Evolutionary conservation across 2,113 vertebrate species (phyloP).

Genomic region (Steatornis caripensis): DNA sequence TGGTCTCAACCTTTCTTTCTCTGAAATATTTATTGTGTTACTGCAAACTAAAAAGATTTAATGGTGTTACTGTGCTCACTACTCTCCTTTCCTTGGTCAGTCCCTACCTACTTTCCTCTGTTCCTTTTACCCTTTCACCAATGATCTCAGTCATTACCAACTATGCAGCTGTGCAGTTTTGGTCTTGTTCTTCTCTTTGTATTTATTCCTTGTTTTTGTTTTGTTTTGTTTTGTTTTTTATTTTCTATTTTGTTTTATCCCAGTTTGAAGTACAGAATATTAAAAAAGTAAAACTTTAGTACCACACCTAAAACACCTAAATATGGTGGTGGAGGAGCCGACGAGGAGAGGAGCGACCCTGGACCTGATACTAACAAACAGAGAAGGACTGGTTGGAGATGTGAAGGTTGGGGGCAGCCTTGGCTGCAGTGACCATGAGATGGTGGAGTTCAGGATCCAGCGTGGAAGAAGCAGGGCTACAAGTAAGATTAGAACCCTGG

Average conservation of each 20-base stretch:
- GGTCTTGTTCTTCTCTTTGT: background rate
- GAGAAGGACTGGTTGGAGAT: too few relatives aligned
- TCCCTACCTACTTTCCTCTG: background rate
- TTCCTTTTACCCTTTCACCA: background rate
- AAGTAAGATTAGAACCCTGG: too few relatives aligned
- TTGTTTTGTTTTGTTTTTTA: background rate
- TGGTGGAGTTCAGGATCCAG: too few relatives aligned
- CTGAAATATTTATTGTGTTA: background rate
- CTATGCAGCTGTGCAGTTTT: background rate
- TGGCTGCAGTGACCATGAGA: too few relatives aligned
- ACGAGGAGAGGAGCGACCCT: too few relatives aligned
- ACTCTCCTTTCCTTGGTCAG: background rate
- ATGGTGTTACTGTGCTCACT: background rate
- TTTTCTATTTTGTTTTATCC: background rate
- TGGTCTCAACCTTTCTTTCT: background rate
- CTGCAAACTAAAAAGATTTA: background rate
- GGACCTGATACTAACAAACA: too few relatives aligned
- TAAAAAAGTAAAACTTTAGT: background rate
- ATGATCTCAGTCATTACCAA: background rate
- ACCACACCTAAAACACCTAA: background rate
- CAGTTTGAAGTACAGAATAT: background rate
- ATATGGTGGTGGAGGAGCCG: too few relatives aligned
- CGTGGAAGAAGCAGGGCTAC: too few relatives aligned
- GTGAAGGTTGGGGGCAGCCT: too few relatives aligned
- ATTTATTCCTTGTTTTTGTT: background rate